phyloP scores from a whole-genome alignment of 92 coral and sea anemone species.

The Diadumene lineata region DNA sequence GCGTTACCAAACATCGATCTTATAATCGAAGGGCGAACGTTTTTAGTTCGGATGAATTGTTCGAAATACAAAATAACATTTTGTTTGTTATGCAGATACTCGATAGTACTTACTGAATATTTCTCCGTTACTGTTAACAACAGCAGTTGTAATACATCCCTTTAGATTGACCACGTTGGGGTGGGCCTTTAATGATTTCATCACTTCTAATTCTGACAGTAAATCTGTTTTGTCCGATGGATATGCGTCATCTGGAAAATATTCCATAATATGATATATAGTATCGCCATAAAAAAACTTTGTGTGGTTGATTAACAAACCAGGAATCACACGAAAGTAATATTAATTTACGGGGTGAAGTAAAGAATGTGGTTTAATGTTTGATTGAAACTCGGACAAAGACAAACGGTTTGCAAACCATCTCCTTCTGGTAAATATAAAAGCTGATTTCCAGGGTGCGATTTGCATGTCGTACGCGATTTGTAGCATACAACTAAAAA shows the following conservation, averaged over 20 bases:
- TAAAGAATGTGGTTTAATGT: too few species aligned
- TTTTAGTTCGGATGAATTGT: not conserved
- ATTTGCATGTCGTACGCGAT: too few species aligned
- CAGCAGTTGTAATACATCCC: constrained; percentile 28
- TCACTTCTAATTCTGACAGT: constrained; percentile 31
- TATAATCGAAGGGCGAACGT: not conserved
- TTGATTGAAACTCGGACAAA: too few species aligned
- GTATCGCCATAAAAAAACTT: not conserved
- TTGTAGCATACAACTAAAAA: too few species aligned
- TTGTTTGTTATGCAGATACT: too few species aligned
- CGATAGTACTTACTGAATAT: constrained; percentile 13
- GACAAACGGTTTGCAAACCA: too few species aligned
- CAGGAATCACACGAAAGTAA: too few species aligned
- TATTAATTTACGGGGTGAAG: too few species aligned
- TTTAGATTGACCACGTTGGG: constrained; percentile 32
- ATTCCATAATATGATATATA: not conserved
- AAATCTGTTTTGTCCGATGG: constrained; percentile 32
- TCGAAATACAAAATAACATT: not conserved
- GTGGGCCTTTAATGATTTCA: constrained; percentile 28
- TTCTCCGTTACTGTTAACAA: constrained; percentile 6
- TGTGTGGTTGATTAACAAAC: not conserved
- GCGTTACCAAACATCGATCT: too few species aligned
- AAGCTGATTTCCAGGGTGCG: too few species aligned
- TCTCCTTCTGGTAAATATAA: too few species aligned
- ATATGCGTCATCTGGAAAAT: constrained; percentile 12